Base-by-base conservation (phyloP, 2,888 invertebrate species). In the Drosophila subquinaria region DNA sequence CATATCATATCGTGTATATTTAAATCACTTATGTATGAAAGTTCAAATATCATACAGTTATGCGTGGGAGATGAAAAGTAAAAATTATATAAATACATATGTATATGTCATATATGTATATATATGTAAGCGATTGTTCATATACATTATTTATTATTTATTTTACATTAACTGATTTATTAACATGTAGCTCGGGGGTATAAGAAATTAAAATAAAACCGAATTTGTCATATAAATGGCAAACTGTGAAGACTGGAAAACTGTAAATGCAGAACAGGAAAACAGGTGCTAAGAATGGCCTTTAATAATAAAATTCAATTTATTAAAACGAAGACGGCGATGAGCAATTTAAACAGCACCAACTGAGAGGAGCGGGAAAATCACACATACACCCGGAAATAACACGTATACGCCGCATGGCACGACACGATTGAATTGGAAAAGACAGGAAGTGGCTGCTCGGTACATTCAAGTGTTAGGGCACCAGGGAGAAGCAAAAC, bases 321-420 rank as follows among this genome's bases (percentile, higher is more conserved):
- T 65, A 70, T 66, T 47, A 27, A 56, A 69, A 53, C 38, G 38
- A 20, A 43, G 43, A 17, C 51, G 20, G 42, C 50, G 50, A 47
- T 30, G 48, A 30, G 55, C 59, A 73, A 57, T 69, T 79, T 67
- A 73, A 72, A 72, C 50, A 27, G 30, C 38, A 20, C 11, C 33
- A n/a, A 43, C 50, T 6, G 51, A 23, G 23, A 30, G 35, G 30
- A 20, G 13, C 20, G 13, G 4, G 33, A 40, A 53, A 33, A 38
- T 36, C 56, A 40, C 47, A 47, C 38, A 48, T 48, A 55, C 10
- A 51, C 2, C 38, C 13, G 38, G 23, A 59, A 56, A 52, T 27
- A 78, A 50, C 69, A 86, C 81, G 81, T 83, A 76, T 81, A 60
- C 81, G 78, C 62, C 61, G 55, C 52, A 61, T 69, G 69, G 45